A percentile compares a stretch with the other conserved stretches of the same genome.
Conservation (phyloP, 1,140 invertebrate species). For the Adelges cooleyi region DNA sequence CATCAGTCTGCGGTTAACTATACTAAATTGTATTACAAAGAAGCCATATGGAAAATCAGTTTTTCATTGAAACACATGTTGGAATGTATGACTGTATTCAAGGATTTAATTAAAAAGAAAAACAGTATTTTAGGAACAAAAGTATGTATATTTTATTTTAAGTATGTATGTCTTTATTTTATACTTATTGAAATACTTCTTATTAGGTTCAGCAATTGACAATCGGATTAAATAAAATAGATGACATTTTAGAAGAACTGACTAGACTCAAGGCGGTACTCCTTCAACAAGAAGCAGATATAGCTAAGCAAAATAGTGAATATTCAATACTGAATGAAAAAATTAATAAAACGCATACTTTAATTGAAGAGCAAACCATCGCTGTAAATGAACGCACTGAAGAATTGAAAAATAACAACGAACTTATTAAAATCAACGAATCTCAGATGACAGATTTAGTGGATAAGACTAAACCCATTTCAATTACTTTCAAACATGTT, state of each 20-base stretch:
- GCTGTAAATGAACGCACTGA: background rate
- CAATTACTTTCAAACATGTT: background rate
- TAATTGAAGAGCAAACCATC: background rate
- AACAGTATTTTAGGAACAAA: constrained; percentile 51
- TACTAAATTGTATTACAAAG: constrained; percentile 54
- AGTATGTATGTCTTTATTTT: background rate
- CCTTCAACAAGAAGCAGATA: background rate
- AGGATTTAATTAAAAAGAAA: constrained; percentile 58
- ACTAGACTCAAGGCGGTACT: background rate
- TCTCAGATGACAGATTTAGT: background rate
- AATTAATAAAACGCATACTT: background rate
- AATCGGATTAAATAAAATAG: background rate
- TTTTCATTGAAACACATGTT: constrained; percentile 84
- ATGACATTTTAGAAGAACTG: background rate
- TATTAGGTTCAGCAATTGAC: background rate
- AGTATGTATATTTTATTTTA: constrained; percentile 37
- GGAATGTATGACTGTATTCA: constrained; percentile 68
- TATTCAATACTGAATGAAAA: background rate
- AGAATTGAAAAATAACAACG: background rate
- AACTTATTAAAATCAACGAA: background rate
- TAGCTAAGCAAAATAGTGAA: background rate
- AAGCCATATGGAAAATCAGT: constrained; percentile 64
- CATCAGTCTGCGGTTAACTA: constrained; percentile 61
- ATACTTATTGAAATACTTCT: no score
- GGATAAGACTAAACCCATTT: background rate